These are phyloP conservation scores for Chouioia cunea DNA, from an alignment of 2,888 invertebrate genomes.

Conservation along the genomic window DNA sequence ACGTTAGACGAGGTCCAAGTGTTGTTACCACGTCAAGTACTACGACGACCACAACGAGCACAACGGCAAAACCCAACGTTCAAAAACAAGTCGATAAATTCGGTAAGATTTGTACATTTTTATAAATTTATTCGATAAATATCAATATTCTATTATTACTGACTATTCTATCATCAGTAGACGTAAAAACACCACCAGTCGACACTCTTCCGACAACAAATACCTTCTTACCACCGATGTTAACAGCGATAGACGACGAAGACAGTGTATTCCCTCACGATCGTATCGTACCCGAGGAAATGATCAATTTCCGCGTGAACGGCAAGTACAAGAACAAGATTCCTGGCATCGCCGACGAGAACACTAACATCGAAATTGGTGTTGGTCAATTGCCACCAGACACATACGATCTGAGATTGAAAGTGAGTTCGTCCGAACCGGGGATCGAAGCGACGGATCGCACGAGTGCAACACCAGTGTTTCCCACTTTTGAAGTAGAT, in stretches of 20 bases:
- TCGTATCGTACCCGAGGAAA: slow-evolving; percentile 60
- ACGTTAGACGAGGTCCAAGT: slow-evolving; percentile 53
- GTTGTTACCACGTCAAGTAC: slow-evolving; percentile 23
- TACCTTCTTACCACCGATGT: slow-evolving; percentile 33
- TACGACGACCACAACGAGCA: background rate
- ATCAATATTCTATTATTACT: background rate
- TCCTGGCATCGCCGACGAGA: slow-evolving; percentile 44
- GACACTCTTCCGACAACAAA: slow-evolving; percentile 13
- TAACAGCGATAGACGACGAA: slow-evolving; percentile 45
- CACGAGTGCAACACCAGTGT: slow-evolving; percentile 24
- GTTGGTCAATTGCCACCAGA: slow-evolving; percentile 58
- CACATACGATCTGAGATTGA: slow-evolving; percentile 60
- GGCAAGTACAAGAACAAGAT: slow-evolving; percentile 62
- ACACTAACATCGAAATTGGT: slow-evolving; percentile 55
- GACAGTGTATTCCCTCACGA: slow-evolving; percentile 61
- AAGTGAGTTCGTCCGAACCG: slow-evolving; percentile 31
- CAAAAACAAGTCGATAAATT: slow-evolving; percentile 2
- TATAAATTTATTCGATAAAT: background rate
- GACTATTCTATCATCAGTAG: background rate
- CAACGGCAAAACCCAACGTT: background rate
- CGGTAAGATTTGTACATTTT: slow-evolving; percentile 21
- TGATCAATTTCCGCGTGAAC: slow-evolving; percentile 59
- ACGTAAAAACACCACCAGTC: background rate
- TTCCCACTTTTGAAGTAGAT: slow-evolving; percentile 36
- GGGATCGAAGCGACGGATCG: slow-evolving; percentile 11